Percentiles rank a stretch among this genome's conserved stretches.
Conservation (phyloP, 2,113 vertebrate genomes). For the Xiphias gladius region DNA sequence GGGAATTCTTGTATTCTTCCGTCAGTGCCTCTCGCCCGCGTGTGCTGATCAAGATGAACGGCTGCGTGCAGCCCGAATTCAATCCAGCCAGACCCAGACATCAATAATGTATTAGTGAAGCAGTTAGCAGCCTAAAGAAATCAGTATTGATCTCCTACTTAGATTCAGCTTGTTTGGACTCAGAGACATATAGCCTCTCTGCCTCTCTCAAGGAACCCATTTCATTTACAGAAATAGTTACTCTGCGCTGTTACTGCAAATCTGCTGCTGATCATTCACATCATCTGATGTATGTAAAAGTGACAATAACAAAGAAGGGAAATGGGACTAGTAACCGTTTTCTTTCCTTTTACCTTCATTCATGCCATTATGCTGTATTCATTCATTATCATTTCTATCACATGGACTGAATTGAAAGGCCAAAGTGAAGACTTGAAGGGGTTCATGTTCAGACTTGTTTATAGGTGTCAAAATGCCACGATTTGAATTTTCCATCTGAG, state of each 20-base stretch:
- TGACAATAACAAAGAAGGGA: constrained; percentile 19
- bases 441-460: constrained; percentile 35
- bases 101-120: constrained; percentile 83
- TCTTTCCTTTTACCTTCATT: background rate
- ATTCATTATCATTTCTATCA: constrained; percentile 26
- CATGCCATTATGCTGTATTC: background rate
- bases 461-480: constrained; percentile 28
- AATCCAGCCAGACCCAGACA: constrained; percentile 76
- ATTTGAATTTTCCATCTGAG: constrained; percentile 31
- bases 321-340: background rate
- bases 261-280: constrained; percentile 35
- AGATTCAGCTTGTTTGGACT: constrained; percentile 75
- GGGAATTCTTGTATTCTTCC: constrained; percentile 47
- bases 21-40: constrained; percentile 31
- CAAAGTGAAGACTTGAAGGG: constrained; percentile 8
- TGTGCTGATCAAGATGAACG: constrained; percentile 74
- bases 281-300: constrained; percentile 2
- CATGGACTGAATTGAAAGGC: constrained; percentile 17
- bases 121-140: constrained; percentile 82
- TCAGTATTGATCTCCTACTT: constrained; percentile 82
- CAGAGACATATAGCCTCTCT: constrained; percentile 75
- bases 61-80: constrained; percentile 73
- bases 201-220: constrained; percentile 72
- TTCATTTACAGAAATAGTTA: constrained; percentile 69
- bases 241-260: constrained; percentile 29